A percentile compares a stretch with the other conserved stretches of the same genome.
phyloP scores from a whole-genome alignment of 2,113 vertebrate species.

The Sapayoa aenigma region DNA sequence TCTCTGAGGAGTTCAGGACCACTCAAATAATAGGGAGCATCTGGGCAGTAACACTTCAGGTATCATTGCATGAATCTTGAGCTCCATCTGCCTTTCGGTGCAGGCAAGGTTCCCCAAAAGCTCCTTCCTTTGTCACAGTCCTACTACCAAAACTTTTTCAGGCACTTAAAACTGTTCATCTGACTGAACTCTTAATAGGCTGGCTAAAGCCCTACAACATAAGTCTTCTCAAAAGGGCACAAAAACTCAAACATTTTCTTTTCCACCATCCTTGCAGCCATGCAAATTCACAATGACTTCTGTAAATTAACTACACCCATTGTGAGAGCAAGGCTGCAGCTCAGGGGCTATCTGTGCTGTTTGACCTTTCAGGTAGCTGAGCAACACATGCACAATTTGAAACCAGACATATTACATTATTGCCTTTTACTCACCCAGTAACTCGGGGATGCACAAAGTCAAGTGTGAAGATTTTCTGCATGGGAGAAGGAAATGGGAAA shows the following conservation, averaged over 20 bases:
- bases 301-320: too few relatives aligned
- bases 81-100: not conserved
- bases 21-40: too few relatives aligned
- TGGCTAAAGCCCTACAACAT: not conserved
- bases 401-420: not conserved
- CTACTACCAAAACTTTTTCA: not conserved
- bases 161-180: not conserved
- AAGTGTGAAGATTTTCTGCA: rapidly evolving
- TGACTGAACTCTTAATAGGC: not conserved
- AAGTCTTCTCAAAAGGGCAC: not conserved
- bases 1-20: not conserved
- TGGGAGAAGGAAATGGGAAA: not conserved
- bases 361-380: not conserved
- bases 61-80: not conserved
- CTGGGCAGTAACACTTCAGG: not conserved
- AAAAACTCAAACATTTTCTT: not conserved
- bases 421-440: not conserved
- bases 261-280: not conserved
- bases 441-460: not conserved
- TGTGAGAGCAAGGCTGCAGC: not conserved
- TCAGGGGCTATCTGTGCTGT: not conserved
- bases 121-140: not conserved
- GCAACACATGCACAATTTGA: not conserved
- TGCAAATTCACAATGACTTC: too few relatives aligned
- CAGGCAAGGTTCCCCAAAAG: not conserved